Conservation (phyloP, 2,888 invertebrate species). For the Drosophila tripunctata region DNA sequence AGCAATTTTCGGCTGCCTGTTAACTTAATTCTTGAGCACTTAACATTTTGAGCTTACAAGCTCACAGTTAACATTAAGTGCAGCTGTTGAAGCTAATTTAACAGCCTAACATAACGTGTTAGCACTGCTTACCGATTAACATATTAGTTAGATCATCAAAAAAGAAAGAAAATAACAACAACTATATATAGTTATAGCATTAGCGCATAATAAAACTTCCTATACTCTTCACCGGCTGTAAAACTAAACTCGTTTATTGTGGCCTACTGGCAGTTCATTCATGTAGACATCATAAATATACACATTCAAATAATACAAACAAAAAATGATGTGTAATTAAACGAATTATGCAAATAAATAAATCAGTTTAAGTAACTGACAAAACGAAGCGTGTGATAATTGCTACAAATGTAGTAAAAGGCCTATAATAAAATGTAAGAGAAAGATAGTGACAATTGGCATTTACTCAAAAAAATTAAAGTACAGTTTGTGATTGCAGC, state of each 20-base stretch:
- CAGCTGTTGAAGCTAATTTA: not conserved
- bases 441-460: not conserved
- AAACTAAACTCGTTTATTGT: conserved; percentile 43
- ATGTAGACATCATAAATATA: conserved; percentile 44
- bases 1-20: not conserved
- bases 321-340: conserved; percentile 39
- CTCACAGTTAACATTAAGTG: not conserved
- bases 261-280: conserved; percentile 15
- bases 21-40: not conserved
- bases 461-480: not conserved
- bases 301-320: conserved; percentile 44
- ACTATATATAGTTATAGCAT: conserved; percentile 3
- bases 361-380: conserved; percentile 32
- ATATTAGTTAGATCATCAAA: conserved; percentile 36
- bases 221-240: conserved; percentile 13
- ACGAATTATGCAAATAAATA: conserved; percentile 48
- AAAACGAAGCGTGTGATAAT: conserved; percentile 14
- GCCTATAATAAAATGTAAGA: conserved; percentile 14
- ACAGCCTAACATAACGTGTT: not conserved
- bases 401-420: not conserved
- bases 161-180: conserved; percentile 1
- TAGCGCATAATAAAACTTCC: conserved; percentile 23
- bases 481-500: not conserved
- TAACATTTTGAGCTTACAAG: too few relatives aligned
- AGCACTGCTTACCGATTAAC: not conserved